Evolutionary conservation across 2,888 invertebrate genomes (phyloP), one percentile per base, ranked within the genome.

Genomic region (Sminthurides aquaticus): DNA sequence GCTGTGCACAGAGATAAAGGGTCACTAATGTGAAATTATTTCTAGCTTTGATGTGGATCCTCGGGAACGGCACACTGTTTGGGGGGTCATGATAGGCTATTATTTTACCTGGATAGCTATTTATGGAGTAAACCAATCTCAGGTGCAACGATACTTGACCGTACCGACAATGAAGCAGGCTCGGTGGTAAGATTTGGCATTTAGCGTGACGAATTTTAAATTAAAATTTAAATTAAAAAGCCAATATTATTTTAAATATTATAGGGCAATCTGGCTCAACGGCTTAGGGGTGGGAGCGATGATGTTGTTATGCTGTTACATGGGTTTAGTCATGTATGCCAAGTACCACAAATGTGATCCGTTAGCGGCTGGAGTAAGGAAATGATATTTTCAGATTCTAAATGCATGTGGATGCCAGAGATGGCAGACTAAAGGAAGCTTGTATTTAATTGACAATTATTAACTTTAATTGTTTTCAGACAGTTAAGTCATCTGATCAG

Each of bases 331-430:
- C 0, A 89, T 94, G 71, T 94, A 87, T 77, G 91, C 93, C 0
- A 87, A 87, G 1, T 94, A 91, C 76, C 82, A 87, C 57, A 83
- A 85, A 52, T 94, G 94, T 76, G 93, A 94, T 79, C 94, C 94
- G 0, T 80, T 93, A n/a, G 82, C 84, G 3, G 86, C 86, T n/a
- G 85, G 52, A 22, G 52, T 52, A 22, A 52, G 52, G 5, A 52
- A 18, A 43, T 18, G 8, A 43, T 43, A 8, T 86, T 57, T 84
- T 85, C 65, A 79, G 57, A 1, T 20, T 29, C 26, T 18, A 43
- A 43, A 43, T 43, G 8, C 18, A 43, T 43, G 43, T 18, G 8
- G 43, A 8, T 43, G 27, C 11, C n/a, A 11, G 18, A 26, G 3
- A 11, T 57, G n/a, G 15, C 57, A 57, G 26, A 26, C n/a, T n/a